Evolutionary conservation across 1,140 invertebrate species (phyloP).

Genomic region (Drosophila grimshawi): DNA sequence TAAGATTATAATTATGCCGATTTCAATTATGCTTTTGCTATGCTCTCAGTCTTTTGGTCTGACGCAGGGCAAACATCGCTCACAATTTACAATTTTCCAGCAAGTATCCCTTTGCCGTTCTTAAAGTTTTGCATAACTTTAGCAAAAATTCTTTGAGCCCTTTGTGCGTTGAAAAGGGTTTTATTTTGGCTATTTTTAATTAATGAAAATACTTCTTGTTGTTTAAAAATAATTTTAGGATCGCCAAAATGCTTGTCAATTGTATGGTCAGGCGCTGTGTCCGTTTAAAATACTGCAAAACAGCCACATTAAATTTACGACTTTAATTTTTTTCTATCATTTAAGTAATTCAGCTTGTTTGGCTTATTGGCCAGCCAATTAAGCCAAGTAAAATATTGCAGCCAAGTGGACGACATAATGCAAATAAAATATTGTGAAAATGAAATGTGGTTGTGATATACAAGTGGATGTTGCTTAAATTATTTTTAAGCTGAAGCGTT

Average conservation of each 20-base stretch:
- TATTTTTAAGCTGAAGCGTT: constrained; percentile 42
- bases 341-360: constrained; percentile 26
- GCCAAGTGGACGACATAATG: constrained; percentile 46
- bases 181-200: constrained; percentile 58
- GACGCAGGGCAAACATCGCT: not conserved
- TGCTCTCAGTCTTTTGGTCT: not conserved
- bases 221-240: constrained; percentile 39
- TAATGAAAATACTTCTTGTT: constrained; percentile 69
- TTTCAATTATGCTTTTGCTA: not conserved
- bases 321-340: constrained; percentile 16
- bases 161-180: constrained; percentile 57
- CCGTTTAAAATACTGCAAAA: constrained; percentile 18
- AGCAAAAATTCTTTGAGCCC: constrained; percentile 57
- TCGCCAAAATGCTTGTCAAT: constrained; percentile 35
- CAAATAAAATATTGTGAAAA: constrained; percentile 39
- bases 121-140: constrained; percentile 54
- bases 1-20: not conserved
- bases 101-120: constrained; percentile 20
- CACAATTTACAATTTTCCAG: constrained; percentile 40
- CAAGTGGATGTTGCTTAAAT: constrained; percentile 62
- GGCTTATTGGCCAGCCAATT: constrained; percentile 62
- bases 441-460: constrained; percentile 24
- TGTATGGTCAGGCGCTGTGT: constrained; percentile 13
- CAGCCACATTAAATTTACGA: not conserved
- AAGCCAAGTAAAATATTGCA: constrained; percentile 36